Evolutionary conservation across 1,140 invertebrate species (phyloP).

Genomic region (Vanessa tameamea): DNA sequence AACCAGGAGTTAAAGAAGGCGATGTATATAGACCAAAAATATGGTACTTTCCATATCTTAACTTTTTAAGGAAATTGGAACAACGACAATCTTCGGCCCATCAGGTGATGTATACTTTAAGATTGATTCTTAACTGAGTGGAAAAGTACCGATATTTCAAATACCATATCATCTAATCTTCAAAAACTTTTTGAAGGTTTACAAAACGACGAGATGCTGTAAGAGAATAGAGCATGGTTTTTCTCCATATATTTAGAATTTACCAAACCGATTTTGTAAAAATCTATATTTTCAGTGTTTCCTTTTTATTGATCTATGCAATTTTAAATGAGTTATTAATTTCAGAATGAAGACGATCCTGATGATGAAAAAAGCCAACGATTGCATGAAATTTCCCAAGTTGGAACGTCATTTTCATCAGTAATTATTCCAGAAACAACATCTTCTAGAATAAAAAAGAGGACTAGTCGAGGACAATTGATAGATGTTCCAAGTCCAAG

Average conservation of each 20-base stretch:
- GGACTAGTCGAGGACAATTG: background rate
- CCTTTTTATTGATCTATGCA: background rate
- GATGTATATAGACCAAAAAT: conserved; percentile 14
- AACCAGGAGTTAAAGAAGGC: background rate
- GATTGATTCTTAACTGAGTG: background rate
- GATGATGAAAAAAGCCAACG: background rate
- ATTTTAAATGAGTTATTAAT: background rate
- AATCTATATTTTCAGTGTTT: too few relatives aligned
- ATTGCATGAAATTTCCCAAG: background rate
- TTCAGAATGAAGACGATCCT: background rate
- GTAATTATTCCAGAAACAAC: background rate
- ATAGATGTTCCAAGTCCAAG: background rate
- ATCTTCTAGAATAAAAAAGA: background rate
- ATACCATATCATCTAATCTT: too few relatives aligned
- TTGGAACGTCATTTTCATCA: background rate
- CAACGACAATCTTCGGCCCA: background rate
- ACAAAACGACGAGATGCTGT: too few relatives aligned
- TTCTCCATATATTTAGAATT: too few relatives aligned
- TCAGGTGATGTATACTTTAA: background rate
- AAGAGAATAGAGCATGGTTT: too few relatives aligned
- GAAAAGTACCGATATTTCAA: too few relatives aligned
- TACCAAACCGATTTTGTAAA: too few relatives aligned
- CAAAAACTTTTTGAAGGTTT: too few relatives aligned
- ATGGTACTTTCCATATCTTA: conserved; percentile 27
- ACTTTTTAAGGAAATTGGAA: conserved; percentile 32